Evolutionary conservation across 1,140 invertebrate species (phyloP), one percentile per base, ranked within the genome.

Genomic region (Frieseomelitta varia): DNA sequence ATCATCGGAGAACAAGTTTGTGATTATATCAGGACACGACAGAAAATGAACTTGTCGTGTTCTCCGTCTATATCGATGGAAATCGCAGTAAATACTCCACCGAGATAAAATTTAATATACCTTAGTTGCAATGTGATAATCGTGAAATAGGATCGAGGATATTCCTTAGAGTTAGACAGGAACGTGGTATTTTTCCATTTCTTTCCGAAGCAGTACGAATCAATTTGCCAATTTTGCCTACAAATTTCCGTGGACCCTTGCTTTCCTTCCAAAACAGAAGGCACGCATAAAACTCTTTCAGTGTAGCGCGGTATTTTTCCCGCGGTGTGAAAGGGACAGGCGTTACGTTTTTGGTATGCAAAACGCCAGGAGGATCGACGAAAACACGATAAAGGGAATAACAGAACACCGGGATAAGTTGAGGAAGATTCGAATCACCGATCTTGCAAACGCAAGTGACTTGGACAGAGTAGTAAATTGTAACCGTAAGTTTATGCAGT

Each of bases 401-500:
- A 17, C 17, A 30, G 39, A 47, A 47, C 8, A 6, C 39, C 56
- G 39, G 2, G 24, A 51, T n/a, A n/a, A 61, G 53, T 51, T 58
- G 27, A 51, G 39, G 71, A 80, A 69, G 68, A 86, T 63, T 83
- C 21, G 69, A 58, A 63, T 81, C 47, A 53, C 75, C 56, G 85
- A 87, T 88, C 78, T 65, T 69, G 74, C 63, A 68, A 85, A 79
- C 63, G 75, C 27, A 53, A 88, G 84, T 76, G 74, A 88, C 74
- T 88, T 75, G 65, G 82, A 51, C 27, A 34, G 30, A 68, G 82
- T 79, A 53, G 81, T 81, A 81, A 88, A 88, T 88, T 77, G 79
- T 85, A 88, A 88, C 85, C 87, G 84, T n/a, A 82, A 85, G 83
- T 88, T 88, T 71, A 76, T 87, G 67, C 63, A 85, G 79, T 81